phyloP scores from a whole-genome alignment of 2,888 invertebrate genomes.

The Hemaris fuciformis region DNA sequence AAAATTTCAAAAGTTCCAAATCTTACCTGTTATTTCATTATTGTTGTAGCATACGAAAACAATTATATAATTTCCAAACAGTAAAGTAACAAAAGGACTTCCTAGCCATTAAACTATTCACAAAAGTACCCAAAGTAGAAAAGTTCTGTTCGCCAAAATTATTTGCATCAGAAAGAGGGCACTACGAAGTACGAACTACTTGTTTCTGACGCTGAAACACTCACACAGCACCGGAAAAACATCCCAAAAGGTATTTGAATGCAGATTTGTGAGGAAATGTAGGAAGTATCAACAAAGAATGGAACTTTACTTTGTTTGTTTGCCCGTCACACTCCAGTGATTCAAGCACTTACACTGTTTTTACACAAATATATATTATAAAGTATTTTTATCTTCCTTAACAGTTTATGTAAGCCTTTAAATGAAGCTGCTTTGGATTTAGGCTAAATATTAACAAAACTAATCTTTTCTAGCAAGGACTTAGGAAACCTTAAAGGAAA shows the following conservation, averaged over 20 bases:
- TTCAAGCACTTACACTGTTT: neutral
- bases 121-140: constrained; percentile 50
- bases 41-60: neutral
- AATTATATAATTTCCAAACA: neutral
- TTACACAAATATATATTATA: neutral
- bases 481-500: too few relatives aligned
- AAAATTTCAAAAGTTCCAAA: neutral
- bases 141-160: constrained; percentile 53
- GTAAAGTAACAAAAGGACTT: neutral
- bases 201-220: constrained; percentile 38
- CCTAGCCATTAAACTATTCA: constrained; percentile 39
- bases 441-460: too few relatives aligned
- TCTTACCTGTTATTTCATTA: neutral
- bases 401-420: neutral
- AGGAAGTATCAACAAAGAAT: neutral
- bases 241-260: constrained; percentile 52
- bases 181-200: constrained; percentile 50
- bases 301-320: neutral
- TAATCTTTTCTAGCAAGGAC: too few relatives aligned
- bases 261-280: constrained; percentile 42
- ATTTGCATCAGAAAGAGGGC: constrained; percentile 67
- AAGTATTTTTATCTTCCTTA: neutral
- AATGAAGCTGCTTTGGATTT: neutral
- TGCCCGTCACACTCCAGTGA: neutral
- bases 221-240: constrained; percentile 41